Evolutionary conservation across 2,113 vertebrate species (phyloP), one percentile per base, ranked within the genome.

Genomic region (Hypocryptadius cinnamomeus): DNA sequence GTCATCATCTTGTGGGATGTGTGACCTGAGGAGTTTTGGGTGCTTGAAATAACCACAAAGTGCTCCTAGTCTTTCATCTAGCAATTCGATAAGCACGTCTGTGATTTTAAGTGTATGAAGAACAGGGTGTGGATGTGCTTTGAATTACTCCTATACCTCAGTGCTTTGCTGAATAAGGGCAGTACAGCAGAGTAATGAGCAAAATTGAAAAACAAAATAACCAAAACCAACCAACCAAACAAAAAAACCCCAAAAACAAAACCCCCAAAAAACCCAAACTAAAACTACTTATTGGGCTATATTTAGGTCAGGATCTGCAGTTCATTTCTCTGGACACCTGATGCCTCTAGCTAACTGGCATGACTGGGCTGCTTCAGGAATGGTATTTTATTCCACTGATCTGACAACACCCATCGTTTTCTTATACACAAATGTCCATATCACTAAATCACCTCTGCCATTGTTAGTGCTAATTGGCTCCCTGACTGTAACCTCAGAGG

Each of bases 391-490:
- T 92, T 92, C 66, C 44, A 42, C 69, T 78, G 53, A 66, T 93
- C 69, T 94, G 95, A 90, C 60, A 90, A 45, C 40, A 78, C 47
- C 72, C 14, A 6, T 89, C 14, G 3, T 92, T 89, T 92, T 51
- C 40, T 64, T 71, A 82, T 35, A 81, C 73, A 72, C 69, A 84
- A 73, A 73, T 61, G 65, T 72, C 94, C 65, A 4, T 56, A 71
- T 66, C 80, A 27, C 80, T 83, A 51, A 92, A 86, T 84, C 96
- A 90, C 86, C 86, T 86, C 80, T 96, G 69, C 86, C 80, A 94
- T 90, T 13, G 78, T 92, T 94, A 96, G 73, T 64, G 74, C 78
- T 96, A 96, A 96, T 95, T 96, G 89, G 83, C 80, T 93, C 70
- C 69, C 89, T 79, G 53, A 28, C 77, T 72, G 65, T 73, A 71